phyloP scores from a whole-genome alignment of 2,113 vertebrate genomes.

The Nansenia antarctica region DNA sequence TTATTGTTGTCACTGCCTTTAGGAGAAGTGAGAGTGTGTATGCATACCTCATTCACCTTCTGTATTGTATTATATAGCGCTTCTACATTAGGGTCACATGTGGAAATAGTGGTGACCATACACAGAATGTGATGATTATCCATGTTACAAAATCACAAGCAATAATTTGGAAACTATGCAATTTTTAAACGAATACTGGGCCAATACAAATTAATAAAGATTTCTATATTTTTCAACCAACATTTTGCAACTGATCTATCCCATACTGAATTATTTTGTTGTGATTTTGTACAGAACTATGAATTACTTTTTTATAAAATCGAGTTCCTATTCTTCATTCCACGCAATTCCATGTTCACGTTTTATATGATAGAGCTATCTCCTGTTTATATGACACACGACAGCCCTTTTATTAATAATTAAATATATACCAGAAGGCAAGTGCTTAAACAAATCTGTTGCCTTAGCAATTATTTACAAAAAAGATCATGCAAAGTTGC shows the following conservation, averaged over 20 bases:
- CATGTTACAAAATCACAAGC: slow-evolving; percentile 86
- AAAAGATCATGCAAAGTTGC: slow-evolving; percentile 78
- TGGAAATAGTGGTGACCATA: slow-evolving; percentile 58
- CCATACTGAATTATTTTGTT: slow-evolving; percentile 91
- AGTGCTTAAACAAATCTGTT: slow-evolving; percentile 88
- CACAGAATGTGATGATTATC: slow-evolving; percentile 77
- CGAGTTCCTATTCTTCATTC: slow-evolving; percentile 85
- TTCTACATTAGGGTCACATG: slow-evolving; percentile 56
- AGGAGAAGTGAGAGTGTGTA: slow-evolving; percentile 52
- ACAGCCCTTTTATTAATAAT: slow-evolving; percentile 64
- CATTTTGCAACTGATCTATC: slow-evolving; percentile 89
- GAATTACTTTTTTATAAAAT: slow-evolving; percentile 91
- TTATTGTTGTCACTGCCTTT: slow-evolving; percentile 79
- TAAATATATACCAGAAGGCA: slow-evolving; percentile 86
- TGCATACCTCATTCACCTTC: slow-evolving; percentile 67
- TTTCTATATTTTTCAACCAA: slow-evolving; percentile 92
- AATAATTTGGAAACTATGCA: slow-evolving; percentile 98
- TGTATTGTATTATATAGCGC: slow-evolving; percentile 75
- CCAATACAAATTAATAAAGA: slow-evolving; percentile 85
- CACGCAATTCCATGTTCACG: slow-evolving; percentile 85
- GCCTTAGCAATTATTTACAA: slow-evolving; percentile 88
- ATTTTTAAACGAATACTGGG: slow-evolving; percentile 88
- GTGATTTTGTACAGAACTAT: slow-evolving; percentile 96
- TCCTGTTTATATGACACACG: slow-evolving; percentile 87
- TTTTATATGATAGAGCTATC: slow-evolving; percentile 86